Percentiles rank a stretch among this genome's conserved stretches.
Evolutionary conservation across 2,797 vertebrate genomes (phyloP).

Genomic region (Neoniphon sammara): DNA sequence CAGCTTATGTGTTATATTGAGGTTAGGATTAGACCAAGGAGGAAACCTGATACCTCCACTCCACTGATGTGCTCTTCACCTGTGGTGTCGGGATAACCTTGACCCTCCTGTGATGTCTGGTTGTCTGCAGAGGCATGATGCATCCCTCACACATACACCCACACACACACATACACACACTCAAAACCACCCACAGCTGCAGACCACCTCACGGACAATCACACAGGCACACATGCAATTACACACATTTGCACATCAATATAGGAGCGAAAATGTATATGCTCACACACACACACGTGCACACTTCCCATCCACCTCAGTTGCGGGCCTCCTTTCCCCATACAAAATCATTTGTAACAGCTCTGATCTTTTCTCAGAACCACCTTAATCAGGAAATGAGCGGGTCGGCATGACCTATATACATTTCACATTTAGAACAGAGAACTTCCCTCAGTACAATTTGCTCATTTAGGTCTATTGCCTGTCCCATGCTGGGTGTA

Average conservation of each 20-base stretch:
- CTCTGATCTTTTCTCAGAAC: constrained; percentile 66
- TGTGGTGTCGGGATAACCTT: constrained; percentile 53
- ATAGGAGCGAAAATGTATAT: background rate
- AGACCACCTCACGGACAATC: constrained; percentile 31
- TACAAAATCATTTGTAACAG: constrained; percentile 52
- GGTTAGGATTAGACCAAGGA: constrained; percentile 35
- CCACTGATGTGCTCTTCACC: constrained; percentile 33
- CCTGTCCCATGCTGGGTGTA: constrained; percentile 51
- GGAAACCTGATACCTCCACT: constrained; percentile 51
- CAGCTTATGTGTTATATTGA: constrained; percentile 29
- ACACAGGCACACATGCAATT: background rate
- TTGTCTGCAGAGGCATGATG: constrained; percentile 26
- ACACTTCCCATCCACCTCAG: constrained; percentile 14
- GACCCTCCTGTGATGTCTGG: constrained; percentile 41
- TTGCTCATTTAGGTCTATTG: constrained; percentile 64
- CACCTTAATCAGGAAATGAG: constrained; percentile 68
- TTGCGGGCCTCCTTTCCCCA: constrained; percentile 40
- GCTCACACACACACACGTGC: constrained; percentile 9
- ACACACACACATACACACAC: constrained; percentile 4
- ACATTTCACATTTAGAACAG: constrained; percentile 67
- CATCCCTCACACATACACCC: constrained; percentile 18
- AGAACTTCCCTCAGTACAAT: constrained; percentile 57
- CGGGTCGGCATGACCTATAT: constrained; percentile 51
- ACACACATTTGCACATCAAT: background rate
- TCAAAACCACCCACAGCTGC: constrained; percentile 43